phyloP scores from a whole-genome alignment of 2,888 invertebrate genomes.

The Bruchidius siliquastri region DNA sequence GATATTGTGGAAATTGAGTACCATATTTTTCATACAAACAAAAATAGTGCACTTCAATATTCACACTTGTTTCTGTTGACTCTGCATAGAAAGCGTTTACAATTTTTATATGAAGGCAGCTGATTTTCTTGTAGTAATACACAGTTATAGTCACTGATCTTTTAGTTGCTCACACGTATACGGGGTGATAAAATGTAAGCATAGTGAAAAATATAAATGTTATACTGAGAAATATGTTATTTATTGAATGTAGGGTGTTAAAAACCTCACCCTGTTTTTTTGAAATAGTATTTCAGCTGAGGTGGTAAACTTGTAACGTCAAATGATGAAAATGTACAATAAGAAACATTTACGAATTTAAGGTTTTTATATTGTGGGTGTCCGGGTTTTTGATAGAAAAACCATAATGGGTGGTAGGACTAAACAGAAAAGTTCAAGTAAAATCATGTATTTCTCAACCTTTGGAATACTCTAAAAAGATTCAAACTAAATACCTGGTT shows the following conservation, averaged over 20 bases:
- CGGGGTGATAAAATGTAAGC: not conserved
- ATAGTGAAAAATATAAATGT: not conserved
- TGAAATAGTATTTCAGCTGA: not conserved
- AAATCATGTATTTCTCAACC: too few relatives aligned
- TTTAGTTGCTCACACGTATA: not conserved
- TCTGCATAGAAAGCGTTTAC: not conserved
- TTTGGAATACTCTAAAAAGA: too few relatives aligned
- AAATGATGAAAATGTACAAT: not conserved
- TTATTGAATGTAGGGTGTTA: not conserved
- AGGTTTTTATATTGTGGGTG: too few relatives aligned
- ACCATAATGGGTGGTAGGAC: too few relatives aligned
- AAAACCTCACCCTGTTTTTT: not conserved
- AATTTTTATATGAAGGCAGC: not conserved
- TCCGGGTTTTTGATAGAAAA: too few relatives aligned
- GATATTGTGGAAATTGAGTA: slow-evolving; percentile 4
- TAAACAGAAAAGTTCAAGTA: too few relatives aligned
- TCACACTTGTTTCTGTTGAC: not conserved
- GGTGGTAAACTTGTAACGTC: not conserved
- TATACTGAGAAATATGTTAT: not conserved
- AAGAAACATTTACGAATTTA: not conserved
- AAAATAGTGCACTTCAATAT: too few relatives aligned
- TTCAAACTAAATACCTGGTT: too few relatives aligned
- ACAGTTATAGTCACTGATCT: not conserved
- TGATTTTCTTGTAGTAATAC: not conserved
- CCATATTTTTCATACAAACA: not conserved